These are phyloP conservation scores for Miltochrista miniata DNA, from an alignment of 2,888 invertebrate species.

Conservation along the genomic window DNA sequence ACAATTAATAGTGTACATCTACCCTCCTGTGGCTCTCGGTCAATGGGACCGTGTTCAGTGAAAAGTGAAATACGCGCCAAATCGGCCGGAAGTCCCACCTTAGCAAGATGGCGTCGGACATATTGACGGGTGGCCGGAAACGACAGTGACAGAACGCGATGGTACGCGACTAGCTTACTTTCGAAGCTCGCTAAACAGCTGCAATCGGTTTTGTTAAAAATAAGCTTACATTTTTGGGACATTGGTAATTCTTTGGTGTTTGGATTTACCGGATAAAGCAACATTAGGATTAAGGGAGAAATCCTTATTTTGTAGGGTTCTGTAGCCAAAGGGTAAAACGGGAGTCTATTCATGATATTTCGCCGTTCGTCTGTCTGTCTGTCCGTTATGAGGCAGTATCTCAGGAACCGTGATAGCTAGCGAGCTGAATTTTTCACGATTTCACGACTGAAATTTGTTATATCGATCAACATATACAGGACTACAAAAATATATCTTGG, in stretches of 20 bases:
- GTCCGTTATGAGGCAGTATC: too few relatives aligned
- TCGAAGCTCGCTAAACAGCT: conserved; percentile 36
- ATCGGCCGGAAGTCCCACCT: conserved; percentile 43
- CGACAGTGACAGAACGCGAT: conserved; percentile 57
- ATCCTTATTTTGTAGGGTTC: too few relatives aligned
- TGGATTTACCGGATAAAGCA: conserved; percentile 17
- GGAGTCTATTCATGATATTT: too few relatives aligned
- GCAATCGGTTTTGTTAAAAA: conserved; percentile 32
- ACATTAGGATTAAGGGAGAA: background rate
- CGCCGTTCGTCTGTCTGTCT: too few relatives aligned
- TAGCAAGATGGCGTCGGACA: conserved; percentile 46
- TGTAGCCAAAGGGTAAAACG: too few relatives aligned
- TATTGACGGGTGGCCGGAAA: conserved; percentile 49
- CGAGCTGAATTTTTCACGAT: too few relatives aligned
- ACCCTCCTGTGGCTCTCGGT: conserved; percentile 33
- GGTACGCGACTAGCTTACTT: conserved; percentile 45
- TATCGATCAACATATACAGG: too few relatives aligned
- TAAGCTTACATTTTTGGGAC: conserved; percentile 21
- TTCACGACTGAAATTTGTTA: too few relatives aligned
- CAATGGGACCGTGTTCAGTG: conserved; percentile 42
- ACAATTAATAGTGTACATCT: conserved; percentile 39
- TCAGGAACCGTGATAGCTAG: too few relatives aligned
- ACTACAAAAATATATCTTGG: too few relatives aligned
- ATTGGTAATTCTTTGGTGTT: conserved; percentile 23
- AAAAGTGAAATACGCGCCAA: conserved; percentile 44